Conservation (phyloP, 2,888 invertebrate genomes). For the Axea sp. region DNA sequence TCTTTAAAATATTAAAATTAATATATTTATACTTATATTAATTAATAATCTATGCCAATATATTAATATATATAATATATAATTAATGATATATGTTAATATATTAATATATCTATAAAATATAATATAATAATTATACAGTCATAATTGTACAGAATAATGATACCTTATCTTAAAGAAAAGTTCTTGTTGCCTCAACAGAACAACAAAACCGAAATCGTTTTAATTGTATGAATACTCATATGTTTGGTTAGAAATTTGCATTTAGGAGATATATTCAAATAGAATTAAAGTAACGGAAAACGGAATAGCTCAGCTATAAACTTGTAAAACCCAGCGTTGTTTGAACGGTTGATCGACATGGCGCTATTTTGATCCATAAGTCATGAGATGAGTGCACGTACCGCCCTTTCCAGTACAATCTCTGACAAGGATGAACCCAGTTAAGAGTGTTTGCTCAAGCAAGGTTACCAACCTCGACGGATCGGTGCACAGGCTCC, state of each 20-base stretch:
- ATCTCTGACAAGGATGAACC: slow-evolving; percentile 64
- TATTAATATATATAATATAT: too few species aligned
- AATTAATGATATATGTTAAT: too few species aligned
- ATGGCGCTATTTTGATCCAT: slow-evolving; percentile 67
- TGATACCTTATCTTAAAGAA: too few species aligned
- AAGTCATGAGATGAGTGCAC: slow-evolving; percentile 70
- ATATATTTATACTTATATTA: too few species aligned
- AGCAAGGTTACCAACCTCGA: slow-evolving; percentile 65
- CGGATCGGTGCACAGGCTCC: slow-evolving; percentile 56
- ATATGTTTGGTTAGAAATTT: not conserved
- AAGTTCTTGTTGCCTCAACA: too few species aligned
- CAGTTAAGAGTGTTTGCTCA: slow-evolving; percentile 67
- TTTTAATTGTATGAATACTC: not conserved
- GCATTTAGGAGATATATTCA: not conserved
- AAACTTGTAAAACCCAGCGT: slow-evolving; percentile 25
- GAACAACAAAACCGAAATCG: too few species aligned
- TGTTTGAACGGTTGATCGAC: slow-evolving; percentile 67
- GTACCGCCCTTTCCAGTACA: slow-evolving; percentile 62
- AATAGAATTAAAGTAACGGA: slow-evolving; percentile 18
- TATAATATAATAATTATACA: too few species aligned
- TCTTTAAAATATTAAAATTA: too few species aligned
- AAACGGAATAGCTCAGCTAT: slow-evolving; percentile 18
- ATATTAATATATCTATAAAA: too few species aligned
- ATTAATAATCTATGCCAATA: too few species aligned
- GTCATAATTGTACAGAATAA: too few species aligned